Evolutionary conservation across 2,888 invertebrate species (phyloP).

Genomic region (Fabriciana adippe): DNA sequence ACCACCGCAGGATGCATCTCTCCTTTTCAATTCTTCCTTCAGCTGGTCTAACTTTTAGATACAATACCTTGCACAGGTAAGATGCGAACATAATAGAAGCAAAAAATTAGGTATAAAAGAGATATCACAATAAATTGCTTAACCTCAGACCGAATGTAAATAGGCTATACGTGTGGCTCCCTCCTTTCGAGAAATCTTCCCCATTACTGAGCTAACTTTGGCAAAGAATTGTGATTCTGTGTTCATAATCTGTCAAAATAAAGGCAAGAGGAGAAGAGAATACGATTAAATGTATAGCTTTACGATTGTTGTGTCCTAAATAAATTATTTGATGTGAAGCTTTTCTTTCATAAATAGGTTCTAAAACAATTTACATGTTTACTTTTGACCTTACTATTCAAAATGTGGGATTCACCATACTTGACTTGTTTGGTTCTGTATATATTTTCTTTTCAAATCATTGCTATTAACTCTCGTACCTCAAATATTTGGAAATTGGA

Average conservation of each 20-base stretch:
- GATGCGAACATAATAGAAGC: no score
- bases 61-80: background rate
- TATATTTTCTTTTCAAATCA: slow-evolving; percentile 87
- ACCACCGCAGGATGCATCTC: no score
- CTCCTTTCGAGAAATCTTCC: no score
- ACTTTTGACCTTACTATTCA: slow-evolving; percentile 57
- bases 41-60: no score
- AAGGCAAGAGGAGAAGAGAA: slow-evolving; percentile 50
- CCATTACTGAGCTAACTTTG: slow-evolving; percentile 1
- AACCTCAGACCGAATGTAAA: no score
- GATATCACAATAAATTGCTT: no score
- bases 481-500: slow-evolving; percentile 93
- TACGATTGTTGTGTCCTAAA: slow-evolving; percentile 52
- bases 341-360: slow-evolving; percentile 46
- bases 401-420: slow-evolving; percentile 82
- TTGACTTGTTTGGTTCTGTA: slow-evolving; percentile 85
- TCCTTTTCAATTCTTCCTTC: no score
- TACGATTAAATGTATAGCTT: slow-evolving; percentile 58
- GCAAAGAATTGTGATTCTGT: slow-evolving; percentile 31
- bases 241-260: slow-evolving; percentile 49
- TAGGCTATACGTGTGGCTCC: no score
- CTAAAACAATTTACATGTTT: slow-evolving; percentile 60
- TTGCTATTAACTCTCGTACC: slow-evolving; percentile 89
- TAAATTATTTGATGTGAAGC: slow-evolving; percentile 56
- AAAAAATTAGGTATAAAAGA: no score